These are phyloP conservation scores for Lobophora halterata DNA, from an alignment of 2,888 invertebrate genomes.

Conservation along the genomic window DNA sequence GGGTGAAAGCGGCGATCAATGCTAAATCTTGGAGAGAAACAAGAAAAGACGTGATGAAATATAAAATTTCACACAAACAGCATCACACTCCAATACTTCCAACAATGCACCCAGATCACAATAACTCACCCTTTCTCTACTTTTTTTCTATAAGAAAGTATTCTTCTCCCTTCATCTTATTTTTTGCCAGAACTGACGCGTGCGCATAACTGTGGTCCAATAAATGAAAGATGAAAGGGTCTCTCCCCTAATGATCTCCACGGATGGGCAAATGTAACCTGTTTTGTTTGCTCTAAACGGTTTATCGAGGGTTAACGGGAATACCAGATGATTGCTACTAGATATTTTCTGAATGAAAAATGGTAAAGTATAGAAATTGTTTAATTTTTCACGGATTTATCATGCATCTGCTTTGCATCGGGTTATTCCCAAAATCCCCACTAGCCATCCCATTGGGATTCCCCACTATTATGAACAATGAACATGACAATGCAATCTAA, in stretches of 20 bases:
- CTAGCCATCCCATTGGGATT: too few species aligned
- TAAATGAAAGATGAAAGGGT: conserved; percentile 9
- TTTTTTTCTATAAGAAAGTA: conserved; percentile 28
- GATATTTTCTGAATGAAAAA: too few species aligned
- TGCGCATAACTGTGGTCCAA: conserved; percentile 34
- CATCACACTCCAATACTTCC: conserved; percentile 17
- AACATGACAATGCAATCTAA: too few species aligned
- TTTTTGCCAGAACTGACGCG: conserved; percentile 32
- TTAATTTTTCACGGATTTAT: too few species aligned
- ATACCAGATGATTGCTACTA: too few species aligned
- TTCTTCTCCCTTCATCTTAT: conserved; percentile 3
- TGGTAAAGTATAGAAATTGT: too few species aligned
- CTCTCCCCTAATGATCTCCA: conserved; percentile 15
- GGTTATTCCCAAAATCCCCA: too few species aligned
- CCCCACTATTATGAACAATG: too few species aligned
- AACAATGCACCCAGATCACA: conserved; percentile 14
- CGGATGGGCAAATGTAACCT: conserved; percentile 27
- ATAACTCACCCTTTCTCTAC: conserved; percentile 7
- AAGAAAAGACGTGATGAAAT: conserved; percentile 30
- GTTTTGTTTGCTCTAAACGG: conserved; percentile 24
- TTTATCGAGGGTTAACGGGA: conserved; percentile 14
- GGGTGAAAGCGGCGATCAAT: too few species aligned
- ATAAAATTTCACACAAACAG: conserved; percentile 30
- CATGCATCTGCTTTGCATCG: too few species aligned
- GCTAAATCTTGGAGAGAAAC: too few species aligned